These are phyloP conservation scores for Chionomys nivalis DNA, from an alignment of 2,113 vertebrate genomes.

Conservation along the genomic window DNA sequence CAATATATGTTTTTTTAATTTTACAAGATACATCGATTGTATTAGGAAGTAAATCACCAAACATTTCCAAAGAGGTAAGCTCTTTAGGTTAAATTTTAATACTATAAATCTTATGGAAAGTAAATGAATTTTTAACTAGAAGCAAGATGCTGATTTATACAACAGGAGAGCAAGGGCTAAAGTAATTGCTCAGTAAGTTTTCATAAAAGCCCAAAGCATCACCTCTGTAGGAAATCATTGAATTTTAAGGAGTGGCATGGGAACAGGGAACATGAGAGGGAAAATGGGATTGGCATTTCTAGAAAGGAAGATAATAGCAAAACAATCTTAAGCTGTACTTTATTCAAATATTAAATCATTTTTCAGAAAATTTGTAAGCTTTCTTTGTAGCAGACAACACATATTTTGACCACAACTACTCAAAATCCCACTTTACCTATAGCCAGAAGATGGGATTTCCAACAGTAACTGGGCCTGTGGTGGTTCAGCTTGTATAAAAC, in stretches of 20 bases:
- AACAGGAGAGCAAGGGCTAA: neutral
- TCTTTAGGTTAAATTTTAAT: conserved; percentile 1
- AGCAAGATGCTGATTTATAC: neutral
- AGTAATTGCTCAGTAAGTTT: neutral
- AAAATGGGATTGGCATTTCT: neutral
- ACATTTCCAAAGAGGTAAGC: neutral
- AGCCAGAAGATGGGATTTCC: neutral
- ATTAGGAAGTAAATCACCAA: neutral
- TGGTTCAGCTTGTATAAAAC: neutral
- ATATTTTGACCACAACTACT: neutral
- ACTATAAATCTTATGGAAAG: neutral
- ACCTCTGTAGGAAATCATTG: neutral
- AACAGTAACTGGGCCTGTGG: neutral
- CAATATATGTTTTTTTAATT: neutral
- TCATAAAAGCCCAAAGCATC: neutral
- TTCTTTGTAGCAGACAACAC: neutral
- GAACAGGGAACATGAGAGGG: neutral
- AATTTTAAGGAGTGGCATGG: neutral
- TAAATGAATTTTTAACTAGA: neutral
- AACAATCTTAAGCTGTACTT: neutral
- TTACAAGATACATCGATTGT: neutral
- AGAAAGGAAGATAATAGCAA: neutral
- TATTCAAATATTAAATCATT: conserved; percentile 21
- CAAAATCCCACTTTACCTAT: neutral
- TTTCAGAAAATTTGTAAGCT: neutral